These are phyloP conservation scores for Aselliscus stoliczkanus DNA, from an alignment of 2,797 vertebrate genomes.

Conservation along the genomic window DNA sequence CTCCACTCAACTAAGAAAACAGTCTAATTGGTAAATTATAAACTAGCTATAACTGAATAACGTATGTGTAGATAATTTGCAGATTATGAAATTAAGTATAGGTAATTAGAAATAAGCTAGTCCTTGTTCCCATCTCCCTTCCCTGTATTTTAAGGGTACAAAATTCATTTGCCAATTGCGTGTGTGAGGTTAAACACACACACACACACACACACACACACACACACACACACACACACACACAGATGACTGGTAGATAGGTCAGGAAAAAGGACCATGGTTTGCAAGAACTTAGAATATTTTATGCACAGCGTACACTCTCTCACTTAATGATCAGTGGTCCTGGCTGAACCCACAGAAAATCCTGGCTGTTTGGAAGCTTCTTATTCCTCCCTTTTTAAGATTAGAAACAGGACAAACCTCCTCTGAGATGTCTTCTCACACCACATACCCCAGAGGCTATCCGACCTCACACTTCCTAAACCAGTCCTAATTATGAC, in stretches of 20 bases:
- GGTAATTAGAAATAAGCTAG: conserved; percentile 33
- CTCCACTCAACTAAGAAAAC: conserved; percentile 34
- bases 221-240: neutral
- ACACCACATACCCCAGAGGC: neutral
- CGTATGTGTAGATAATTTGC: conserved; percentile 20
- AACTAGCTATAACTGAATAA: conserved; percentile 22
- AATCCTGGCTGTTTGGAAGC: neutral
- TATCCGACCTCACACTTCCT: neutral
- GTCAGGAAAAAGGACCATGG: neutral
- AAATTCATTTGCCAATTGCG: neutral
- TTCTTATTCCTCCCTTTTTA: neutral
- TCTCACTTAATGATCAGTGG: neutral
- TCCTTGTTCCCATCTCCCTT: neutral
- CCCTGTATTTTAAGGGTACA: neutral
- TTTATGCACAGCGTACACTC: neutral
- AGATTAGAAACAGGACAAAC: neutral
- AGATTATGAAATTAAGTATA: conserved; percentile 48
- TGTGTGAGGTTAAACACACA: too few relatives aligned
- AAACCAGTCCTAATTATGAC: neutral
- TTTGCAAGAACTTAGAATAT: neutral
- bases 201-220: neutral
- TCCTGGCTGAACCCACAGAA: neutral
- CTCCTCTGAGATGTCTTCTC: neutral
- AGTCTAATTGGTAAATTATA: conserved; percentile 39
- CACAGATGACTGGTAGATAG: neutral